Percentiles rank a stretch among this genome's conserved stretches.
phyloP scores from a whole-genome alignment of 2,797 vertebrate species.

The Monodelphis domestica region DNA sequence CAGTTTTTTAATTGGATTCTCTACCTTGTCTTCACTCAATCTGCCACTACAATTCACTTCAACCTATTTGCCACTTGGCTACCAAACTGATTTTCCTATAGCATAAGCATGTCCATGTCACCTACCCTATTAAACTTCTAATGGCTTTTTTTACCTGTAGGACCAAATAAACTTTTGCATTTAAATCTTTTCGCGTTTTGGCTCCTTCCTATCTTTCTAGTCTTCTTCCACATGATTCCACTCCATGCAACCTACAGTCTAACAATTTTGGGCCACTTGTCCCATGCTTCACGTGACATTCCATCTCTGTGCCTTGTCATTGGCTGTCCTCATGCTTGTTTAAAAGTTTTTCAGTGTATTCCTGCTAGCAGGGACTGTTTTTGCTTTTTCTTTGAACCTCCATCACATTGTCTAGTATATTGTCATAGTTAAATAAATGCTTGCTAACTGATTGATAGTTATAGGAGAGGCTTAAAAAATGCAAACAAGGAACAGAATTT shows the following conservation, averaged over 20 bases:
- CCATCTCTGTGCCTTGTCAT: background rate
- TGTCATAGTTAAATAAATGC: background rate
- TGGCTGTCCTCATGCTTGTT: background rate
- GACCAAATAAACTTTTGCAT: background rate
- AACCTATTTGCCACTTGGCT: background rate
- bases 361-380: background rate
- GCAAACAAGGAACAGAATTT: background rate
- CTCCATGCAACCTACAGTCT: background rate
- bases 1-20: background rate
- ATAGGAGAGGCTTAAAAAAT: background rate
- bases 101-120: background rate
- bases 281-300: background rate
- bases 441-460: background rate
- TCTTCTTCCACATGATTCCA: background rate
- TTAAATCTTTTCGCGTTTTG: background rate
- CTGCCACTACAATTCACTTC: background rate
- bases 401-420: background rate
- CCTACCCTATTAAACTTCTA: background rate
- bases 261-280: background rate
- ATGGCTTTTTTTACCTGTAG: background rate
- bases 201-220: background rate
- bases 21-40: background rate
- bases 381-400: background rate
- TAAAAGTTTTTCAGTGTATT: background rate
- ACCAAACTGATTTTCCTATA: background rate